Base-by-base conservation (phyloP, 2,888 invertebrate species). In the Xanthia icteritia region DNA sequence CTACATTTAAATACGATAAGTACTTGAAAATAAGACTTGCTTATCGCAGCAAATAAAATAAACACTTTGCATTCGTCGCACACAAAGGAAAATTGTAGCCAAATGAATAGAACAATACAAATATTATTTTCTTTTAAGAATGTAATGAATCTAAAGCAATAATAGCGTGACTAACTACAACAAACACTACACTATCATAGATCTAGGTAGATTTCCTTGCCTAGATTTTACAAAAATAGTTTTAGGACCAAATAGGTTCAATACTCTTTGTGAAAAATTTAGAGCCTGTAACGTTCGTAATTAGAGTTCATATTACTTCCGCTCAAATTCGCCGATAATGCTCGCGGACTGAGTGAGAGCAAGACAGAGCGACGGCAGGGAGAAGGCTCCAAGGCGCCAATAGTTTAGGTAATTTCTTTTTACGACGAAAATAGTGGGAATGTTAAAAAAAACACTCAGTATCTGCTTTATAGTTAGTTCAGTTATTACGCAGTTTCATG, bases 81-180 rank as follows among this genome's bases (percentile, higher is more conserved):
- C n/a, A 13, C 5, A 77, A 63, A 6, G 56, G 66, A 70, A 68
- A 77, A 67, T 70, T 73, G 60, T 61, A 5, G 39, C 48, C 58
- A 70, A 56, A 75, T 54, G 2, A n/a, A 63, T 63, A 65, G 45
- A 73, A 79, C 45, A 79, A 79, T 73, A 67, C n/a, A 48, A 42
- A 54, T 39, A 72, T 27, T 31, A 72, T 27, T n/a, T 74, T 65
- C 48, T 48, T 69, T 42, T 66, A 51, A 20, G 8, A 51, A 51
- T 20, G 20, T 17, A 51, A 51, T 51, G 48, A 48, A 48, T 17
- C 48, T 48, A 76, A 71, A 61, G 56, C 31, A 63, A 77, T 60
- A 76, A 27, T 60, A 36, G 56, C 75, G 64, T 86, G 83, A 67
- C 77, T 68, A 70, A 79, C 48, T 3, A 9, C 23, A 64, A n/a